Evolutionary conservation across 2,797 vertebrate species (phyloP), one percentile per base, ranked within the genome.

Genomic region (Halcyon badia): DNA sequence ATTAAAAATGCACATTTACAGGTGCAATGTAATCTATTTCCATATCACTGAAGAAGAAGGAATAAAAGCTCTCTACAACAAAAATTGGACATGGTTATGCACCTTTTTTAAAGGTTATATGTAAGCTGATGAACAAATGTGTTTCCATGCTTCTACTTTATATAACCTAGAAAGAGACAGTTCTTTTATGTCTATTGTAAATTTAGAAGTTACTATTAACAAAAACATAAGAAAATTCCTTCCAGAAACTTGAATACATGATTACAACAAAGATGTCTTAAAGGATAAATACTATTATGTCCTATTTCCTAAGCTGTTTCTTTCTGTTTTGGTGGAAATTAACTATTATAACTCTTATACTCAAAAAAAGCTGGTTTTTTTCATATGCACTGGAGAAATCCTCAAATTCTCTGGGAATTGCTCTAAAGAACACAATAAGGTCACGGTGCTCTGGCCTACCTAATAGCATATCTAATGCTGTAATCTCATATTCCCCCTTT

Each of bases 391-490:
- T 31, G 10, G 31, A 79, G 28, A 14, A 88, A 73, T 54, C 57
- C 22, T 15, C 24, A 57, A 9, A 64, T 80, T 83, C 15, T 0
- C 46, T 77, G 73, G 18, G 65, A 93, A 79, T 48, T 61, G 5
- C 49, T 39, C 7, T 66, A 64, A 94, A 65, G 48, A 82, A 13
- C 37, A 76, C 30, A 57, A 9, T n/a, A 52, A 90, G 66, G 83
- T 88, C 65, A 49, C 65, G 56, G n/a, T 76, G 70, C 35, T 83
- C 28, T 24, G 6, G 48, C 58, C 66, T 91, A 51, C 41, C 56
- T 89, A 83, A 80, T 83, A 64, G 64, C 61, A 33, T 92, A 91
- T 56, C 89, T 92, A 94, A 94, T 83, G 46, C 25, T 89, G 16
- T 79, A 79, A 79, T 92, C 71, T 87, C 56, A 33, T 87, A 71